Evolutionary conservation across 2,888 invertebrate genomes (phyloP).

Genomic region (Taphrorychus bicolor): DNA sequence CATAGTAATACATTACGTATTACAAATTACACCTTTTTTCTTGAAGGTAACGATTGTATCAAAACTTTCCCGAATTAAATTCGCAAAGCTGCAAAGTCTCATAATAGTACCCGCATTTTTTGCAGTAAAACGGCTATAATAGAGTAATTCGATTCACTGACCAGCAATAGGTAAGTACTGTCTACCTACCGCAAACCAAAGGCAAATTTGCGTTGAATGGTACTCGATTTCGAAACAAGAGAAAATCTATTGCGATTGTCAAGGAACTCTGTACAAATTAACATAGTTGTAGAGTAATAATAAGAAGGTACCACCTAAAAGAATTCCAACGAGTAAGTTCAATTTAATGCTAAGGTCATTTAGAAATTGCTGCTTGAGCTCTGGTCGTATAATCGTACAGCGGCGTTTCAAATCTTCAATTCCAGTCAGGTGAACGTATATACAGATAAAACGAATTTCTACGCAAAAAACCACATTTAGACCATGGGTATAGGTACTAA

Average conservation of each 20-base stretch:
- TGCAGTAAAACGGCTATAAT: too few species aligned
- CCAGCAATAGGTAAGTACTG: too few species aligned
- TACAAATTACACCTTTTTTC: too few species aligned
- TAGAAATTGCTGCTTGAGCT: neutral
- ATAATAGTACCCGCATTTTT: too few species aligned
- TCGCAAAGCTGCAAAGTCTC: too few species aligned
- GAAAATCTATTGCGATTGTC: neutral
- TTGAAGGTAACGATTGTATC: too few species aligned
- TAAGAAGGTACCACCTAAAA: neutral
- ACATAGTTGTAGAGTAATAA: neutral
- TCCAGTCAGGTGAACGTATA: neutral
- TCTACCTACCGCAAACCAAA: too few species aligned
- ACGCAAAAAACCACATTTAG: neutral
- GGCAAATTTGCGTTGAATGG: too few species aligned
- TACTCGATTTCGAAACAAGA: neutral
- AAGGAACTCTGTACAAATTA: neutral
- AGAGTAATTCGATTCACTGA: too few species aligned
- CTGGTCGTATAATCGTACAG: neutral
- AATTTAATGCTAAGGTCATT: neutral
- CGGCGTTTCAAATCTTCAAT: neutral
- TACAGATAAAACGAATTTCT: neutral
- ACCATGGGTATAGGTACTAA: too few species aligned
- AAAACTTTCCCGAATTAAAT: too few species aligned
- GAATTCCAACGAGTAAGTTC: neutral
- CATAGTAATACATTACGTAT: too few species aligned